Conservation (phyloP, 1,140 invertebrate genomes). For the Galleria mellonella region DNA sequence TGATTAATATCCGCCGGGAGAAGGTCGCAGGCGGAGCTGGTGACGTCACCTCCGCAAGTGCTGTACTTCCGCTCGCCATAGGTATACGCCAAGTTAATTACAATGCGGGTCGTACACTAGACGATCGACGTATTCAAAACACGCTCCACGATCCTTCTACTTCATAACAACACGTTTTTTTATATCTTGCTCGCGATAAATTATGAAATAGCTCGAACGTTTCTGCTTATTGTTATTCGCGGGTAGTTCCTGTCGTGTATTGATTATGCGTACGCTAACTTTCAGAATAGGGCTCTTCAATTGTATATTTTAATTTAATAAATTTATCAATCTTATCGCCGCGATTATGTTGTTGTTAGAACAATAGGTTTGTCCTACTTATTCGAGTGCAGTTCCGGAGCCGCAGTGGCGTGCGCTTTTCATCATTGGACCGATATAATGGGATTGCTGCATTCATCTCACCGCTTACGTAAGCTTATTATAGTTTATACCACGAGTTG, state of each 20-base stretch:
- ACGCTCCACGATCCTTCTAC: slow-evolving; percentile 1
- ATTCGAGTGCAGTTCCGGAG: slow-evolving; percentile 25
- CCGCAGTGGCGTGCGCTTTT: slow-evolving; percentile 24
- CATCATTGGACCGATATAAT: slow-evolving; percentile 31
- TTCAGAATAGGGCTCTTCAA: too few relatives aligned
- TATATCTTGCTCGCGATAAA: background rate
- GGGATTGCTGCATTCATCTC: slow-evolving; percentile 33
- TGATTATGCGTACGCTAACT: background rate
- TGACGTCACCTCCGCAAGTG: slow-evolving; percentile 52
- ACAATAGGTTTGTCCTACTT: slow-evolving; percentile 28
- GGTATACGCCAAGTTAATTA: slow-evolving; percentile 21
- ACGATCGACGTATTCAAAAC: slow-evolving; percentile 6
- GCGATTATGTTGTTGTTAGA: slow-evolving; percentile 2
- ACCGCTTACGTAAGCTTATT: slow-evolving; percentile 10
- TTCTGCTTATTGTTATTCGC: background rate
- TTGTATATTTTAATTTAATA: too few relatives aligned
- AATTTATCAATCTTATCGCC: too few relatives aligned
- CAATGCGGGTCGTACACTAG: slow-evolving; percentile 1
- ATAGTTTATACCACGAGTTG: too few relatives aligned
- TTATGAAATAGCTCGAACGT: background rate
- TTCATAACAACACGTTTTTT: background rate
- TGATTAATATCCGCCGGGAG: slow-evolving; percentile 66
- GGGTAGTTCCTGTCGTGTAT: background rate
- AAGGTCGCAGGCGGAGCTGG: slow-evolving; percentile 41
- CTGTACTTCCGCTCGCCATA: slow-evolving; percentile 39